Percentiles rank a stretch among this genome's conserved stretches.
These are phyloP conservation scores for Ryuthela nishihirai DNA, from an alignment of 2,888 invertebrate genomes.

Conservation along the genomic window DNA sequence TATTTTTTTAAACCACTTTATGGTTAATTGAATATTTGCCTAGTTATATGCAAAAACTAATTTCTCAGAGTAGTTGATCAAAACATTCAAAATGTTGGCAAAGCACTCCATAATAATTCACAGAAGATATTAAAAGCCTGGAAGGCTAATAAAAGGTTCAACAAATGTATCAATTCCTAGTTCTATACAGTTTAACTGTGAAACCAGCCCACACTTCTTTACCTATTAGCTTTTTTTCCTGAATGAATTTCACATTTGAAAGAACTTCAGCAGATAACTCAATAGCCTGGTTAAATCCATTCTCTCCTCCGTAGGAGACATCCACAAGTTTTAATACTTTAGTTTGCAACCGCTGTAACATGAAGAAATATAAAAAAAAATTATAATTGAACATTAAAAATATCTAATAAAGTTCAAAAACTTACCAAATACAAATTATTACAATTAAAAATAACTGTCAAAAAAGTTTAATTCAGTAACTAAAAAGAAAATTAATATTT, in stretches of 20 bases:
- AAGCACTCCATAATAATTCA: no score
- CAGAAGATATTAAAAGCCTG: no score
- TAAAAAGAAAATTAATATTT: no score
- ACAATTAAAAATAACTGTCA: no score
- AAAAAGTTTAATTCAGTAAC: no score
- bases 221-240: conserved; percentile 99
- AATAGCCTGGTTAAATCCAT: conserved; percentile 99
- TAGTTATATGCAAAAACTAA: no score
- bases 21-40: no score
- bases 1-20: no score
- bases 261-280: conserved; percentile 97
- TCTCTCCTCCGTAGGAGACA: conserved; percentile 98
- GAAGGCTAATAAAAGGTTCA: no score
- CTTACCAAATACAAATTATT: no score
- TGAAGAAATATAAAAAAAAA: conserved; percentile 4
- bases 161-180: not conserved
- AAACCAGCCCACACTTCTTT: no score
- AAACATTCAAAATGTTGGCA: not conserved
- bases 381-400: not conserved
- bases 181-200: no score
- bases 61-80: not conserved
- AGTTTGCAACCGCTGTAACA: conserved; percentile 82
- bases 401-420: not conserved
- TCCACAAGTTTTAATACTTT: conserved; percentile 98
- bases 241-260: conserved; percentile 99